Conservation (phyloP, 2,797 vertebrate species). For the Pipistrellus kuhlii region DNA sequence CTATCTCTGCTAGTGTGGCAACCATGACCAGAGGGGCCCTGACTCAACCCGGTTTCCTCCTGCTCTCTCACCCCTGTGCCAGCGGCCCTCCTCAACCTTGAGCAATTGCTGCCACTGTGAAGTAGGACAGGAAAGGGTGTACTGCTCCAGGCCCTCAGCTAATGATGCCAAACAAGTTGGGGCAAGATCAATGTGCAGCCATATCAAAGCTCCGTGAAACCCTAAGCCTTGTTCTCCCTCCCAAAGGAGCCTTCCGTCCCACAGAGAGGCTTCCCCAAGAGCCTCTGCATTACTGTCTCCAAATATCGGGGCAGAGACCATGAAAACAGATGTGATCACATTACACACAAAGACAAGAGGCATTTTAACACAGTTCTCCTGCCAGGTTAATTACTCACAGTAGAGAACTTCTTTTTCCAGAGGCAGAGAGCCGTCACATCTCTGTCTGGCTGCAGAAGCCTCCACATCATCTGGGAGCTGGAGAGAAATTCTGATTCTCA, state of each 20-base stretch:
- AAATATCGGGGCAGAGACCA: background rate
- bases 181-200: background rate
- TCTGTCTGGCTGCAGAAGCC: background rate
- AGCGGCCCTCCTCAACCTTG: background rate
- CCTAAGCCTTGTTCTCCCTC: background rate
- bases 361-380: background rate
- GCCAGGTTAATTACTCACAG: background rate
- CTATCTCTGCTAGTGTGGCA: background rate
- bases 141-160: background rate
- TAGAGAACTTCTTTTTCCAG: background rate
- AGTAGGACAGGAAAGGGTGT: background rate
- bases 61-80: background rate
- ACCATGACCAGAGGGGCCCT: background rate
- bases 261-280: background rate
- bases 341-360: background rate
- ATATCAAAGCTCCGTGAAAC: conserved; percentile 17
- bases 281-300: background rate
- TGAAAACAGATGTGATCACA: background rate
- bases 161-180: background rate
- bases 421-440: background rate
- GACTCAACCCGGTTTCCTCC: background rate
- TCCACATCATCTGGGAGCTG: background rate
- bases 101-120: background rate
- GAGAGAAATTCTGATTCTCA: background rate
- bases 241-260: background rate